Percentiles rank a stretch among this genome's conserved stretches.
phyloP scores from a whole-genome alignment of 2,888 invertebrate species.

The Ennomos quercinarius region DNA sequence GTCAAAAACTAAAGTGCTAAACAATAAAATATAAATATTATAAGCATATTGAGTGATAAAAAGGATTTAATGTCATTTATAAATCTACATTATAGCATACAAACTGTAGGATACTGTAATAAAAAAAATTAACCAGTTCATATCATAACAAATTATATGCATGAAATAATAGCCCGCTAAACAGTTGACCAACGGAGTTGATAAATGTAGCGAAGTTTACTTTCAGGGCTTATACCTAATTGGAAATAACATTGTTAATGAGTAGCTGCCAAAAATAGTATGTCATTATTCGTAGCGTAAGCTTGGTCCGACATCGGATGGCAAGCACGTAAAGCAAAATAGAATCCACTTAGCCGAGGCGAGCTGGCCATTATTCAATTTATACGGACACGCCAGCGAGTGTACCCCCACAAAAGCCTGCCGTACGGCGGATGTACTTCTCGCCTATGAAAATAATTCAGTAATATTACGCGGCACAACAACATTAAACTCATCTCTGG shows the following conservation, averaged over 20 bases:
- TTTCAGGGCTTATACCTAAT: too few species aligned
- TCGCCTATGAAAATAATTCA: conserved; percentile 34
- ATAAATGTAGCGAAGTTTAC: too few species aligned
- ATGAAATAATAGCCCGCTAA: too few species aligned
- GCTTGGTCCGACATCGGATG: conserved; percentile 49
- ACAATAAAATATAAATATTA: too few species aligned
- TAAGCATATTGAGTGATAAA: too few species aligned
- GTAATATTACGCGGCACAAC: conserved; percentile 25
- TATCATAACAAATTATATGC: too few species aligned
- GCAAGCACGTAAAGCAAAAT: conserved; percentile 70
- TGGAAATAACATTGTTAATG: conserved; percentile 44
- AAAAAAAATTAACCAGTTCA: too few species aligned
- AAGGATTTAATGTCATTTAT: too few species aligned
- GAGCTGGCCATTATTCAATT: conserved; percentile 78
- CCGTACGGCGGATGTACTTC: conserved; percentile 48
- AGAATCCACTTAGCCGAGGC: conserved; percentile 75
- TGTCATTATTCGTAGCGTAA: conserved; percentile 49
- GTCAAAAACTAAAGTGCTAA: too few species aligned
- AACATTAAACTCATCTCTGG: conserved; percentile 25
- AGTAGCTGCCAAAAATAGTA: conserved; percentile 42
- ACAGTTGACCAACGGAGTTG: too few species aligned
- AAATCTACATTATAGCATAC: too few species aligned
- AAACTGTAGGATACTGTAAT: too few species aligned
- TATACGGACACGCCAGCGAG: conserved; percentile 55
- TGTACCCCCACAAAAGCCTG: conserved; percentile 56